Evolutionary conservation across 2,797 vertebrate species (phyloP).

Genomic region (Melanogrammus aeglefinus): DNA sequence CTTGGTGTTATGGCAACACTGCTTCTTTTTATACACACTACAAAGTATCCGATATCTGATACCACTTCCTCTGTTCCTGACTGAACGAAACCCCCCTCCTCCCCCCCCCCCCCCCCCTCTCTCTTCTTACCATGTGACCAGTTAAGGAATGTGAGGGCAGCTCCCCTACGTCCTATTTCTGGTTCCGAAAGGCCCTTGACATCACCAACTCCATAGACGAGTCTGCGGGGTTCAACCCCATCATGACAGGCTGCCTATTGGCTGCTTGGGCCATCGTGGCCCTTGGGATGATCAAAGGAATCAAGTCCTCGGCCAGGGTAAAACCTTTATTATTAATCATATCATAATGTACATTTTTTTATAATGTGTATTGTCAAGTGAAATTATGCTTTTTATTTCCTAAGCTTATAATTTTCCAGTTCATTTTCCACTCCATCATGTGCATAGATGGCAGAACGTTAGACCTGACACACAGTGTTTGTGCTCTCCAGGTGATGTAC

Average conservation of each 20-base stretch:
- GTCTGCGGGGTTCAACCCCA: slow-evolving; percentile 69
- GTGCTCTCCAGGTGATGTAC: slow-evolving; percentile 83
- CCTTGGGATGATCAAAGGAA: slow-evolving; percentile 84
- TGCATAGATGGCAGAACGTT: not conserved
- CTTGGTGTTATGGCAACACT: not conserved
- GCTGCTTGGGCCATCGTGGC: slow-evolving; percentile 80
- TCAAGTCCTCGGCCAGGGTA: slow-evolving; percentile 85
- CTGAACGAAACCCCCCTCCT: slow-evolving; percentile 16
- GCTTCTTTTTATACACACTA: not conserved
- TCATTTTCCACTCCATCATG: not conserved
- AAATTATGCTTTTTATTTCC: not conserved
- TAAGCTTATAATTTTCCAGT: not conserved
- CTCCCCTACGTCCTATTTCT: slow-evolving; percentile 81
- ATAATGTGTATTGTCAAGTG: not conserved
- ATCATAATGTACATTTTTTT: not conserved
- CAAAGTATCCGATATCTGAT: not conserved
- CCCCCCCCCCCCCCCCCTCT: slow-evolving; percentile 38
- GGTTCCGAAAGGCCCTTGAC: slow-evolving; percentile 81
- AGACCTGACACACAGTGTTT: slow-evolving; percentile 3
- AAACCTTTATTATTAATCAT: not conserved
- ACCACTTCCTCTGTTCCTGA: not conserved
- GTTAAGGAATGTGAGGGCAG: slow-evolving; percentile 73
- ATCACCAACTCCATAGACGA: slow-evolving; percentile 78
- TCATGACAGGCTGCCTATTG: slow-evolving; percentile 78
- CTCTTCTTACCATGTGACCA: slow-evolving; percentile 31